phyloP scores from a whole-genome alignment of 2,797 vertebrate species.

The Channallabes apus region DNA sequence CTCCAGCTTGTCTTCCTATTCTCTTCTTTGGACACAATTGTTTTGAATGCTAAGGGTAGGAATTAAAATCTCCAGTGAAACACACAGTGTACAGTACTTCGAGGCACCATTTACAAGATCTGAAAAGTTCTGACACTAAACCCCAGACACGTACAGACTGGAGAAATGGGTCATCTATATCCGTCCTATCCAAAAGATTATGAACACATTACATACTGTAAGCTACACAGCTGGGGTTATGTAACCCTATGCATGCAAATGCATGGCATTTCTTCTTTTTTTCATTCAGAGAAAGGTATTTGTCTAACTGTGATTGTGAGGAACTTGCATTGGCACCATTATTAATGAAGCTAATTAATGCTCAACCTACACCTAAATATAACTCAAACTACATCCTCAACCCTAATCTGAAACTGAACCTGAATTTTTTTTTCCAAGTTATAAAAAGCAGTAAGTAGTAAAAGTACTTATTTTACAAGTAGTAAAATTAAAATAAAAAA shows the following conservation, averaged over 20 bases:
- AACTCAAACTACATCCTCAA: not conserved
- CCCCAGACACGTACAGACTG: constrained; percentile 57
- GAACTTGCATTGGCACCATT: not conserved
- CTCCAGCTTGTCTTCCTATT: not conserved
- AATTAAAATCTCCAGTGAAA: not conserved
- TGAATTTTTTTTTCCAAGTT: too few relatives aligned
- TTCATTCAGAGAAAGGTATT: not conserved
- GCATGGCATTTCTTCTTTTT: constrained; percentile 35
- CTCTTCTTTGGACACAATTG: not conserved
- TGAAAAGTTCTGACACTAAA: constrained; percentile 57
- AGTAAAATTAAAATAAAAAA: too few relatives aligned
- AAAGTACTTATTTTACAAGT: too few relatives aligned
- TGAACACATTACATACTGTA: constrained; percentile 74
- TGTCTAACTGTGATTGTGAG: not conserved
- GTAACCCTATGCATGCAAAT: constrained; percentile 61
- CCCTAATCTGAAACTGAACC: too few relatives aligned
- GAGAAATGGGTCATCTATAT: constrained; percentile 77
- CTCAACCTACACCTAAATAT: not conserved
- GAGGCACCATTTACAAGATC: not conserved
- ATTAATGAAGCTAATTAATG: not conserved
- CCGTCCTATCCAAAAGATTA: constrained; percentile 68
- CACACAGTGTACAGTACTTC: not conserved
- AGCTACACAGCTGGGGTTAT: constrained; percentile 69
- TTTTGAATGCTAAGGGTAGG: not conserved
- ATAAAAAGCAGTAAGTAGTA: too few relatives aligned